Base-by-base conservation (phyloP, 2,888 invertebrate genomes). In the Yponomeuta plumbellus region DNA sequence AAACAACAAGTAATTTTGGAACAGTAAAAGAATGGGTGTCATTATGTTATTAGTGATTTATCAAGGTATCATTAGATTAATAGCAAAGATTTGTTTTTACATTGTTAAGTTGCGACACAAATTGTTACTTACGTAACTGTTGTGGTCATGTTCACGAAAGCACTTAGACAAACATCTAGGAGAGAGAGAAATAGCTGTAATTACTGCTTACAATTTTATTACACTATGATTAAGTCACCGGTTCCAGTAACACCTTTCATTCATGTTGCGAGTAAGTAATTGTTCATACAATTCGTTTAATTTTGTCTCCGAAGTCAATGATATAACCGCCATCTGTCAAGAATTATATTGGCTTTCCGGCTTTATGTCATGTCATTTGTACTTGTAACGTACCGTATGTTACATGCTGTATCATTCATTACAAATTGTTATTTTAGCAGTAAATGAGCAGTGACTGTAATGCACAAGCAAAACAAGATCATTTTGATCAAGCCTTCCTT, bases 21-120 rank as follows among this genome's bases (percentile, higher is more conserved):
- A 22, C 10, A 8, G 10, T 10, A 23, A 59, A 23, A 20, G 13
- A 13, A 20, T 59, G 23, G 23, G 22, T 59, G 11, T 59, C 59
- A 59, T 59, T 59, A 59, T 59, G 59, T 59, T 59, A 59, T 59
- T 59, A 59, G 23, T 21, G 23, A 59, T 59, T 59, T 59, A 59
- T 59, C 59, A 59, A 59, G 59, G 11, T 59, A 59, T 59, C 59
- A 59, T 59, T 52, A 52, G 44, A 52, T 52, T 52, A 52, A 52
- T 52, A 52, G 44, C 44, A 52, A 52, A 52, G 44, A 52, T 52
- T 52, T 52, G 44, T 52, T 52, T 52, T 52, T 17, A 52, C 44
- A 52, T 17, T 52, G 44, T 52, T 52, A 52, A 52, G 44, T 52
- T 52, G 44, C 44, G 17, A 52, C 44, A 52, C 44, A 52, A 52